Evolutionary conservation across 2,888 invertebrate species (phyloP).

Genomic region (Philonicus albiceps): DNA sequence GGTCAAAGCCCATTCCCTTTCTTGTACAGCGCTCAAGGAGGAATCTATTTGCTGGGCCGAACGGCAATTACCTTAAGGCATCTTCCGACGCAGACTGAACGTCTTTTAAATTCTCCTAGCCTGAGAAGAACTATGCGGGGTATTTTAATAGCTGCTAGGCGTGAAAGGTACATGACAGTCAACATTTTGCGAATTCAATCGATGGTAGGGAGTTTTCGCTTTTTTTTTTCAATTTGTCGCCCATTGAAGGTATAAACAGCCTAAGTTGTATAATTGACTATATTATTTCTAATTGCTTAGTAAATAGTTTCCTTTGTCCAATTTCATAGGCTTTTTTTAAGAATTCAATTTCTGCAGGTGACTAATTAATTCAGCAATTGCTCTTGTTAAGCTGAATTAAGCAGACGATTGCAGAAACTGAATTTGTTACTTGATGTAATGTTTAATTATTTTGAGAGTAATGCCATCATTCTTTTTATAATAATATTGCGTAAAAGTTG

Average conservation of each 20-base stretch:
- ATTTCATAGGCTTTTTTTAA: neutral
- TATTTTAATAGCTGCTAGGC: slow-evolving; percentile 4
- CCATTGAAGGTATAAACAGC: neutral
- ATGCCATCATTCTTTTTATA: too few species aligned
- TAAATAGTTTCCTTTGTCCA: neutral
- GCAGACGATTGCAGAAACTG: too few species aligned
- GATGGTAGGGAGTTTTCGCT: neutral
- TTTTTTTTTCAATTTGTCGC: neutral
- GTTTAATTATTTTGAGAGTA: too few species aligned
- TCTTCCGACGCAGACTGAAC: neutral
- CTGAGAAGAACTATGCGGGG: neutral
- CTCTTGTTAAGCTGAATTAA: neutral
- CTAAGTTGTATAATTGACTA: neutral
- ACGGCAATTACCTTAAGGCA: neutral
- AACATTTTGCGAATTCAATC: slow-evolving; percentile 2
- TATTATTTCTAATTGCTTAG: neutral
- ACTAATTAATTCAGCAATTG: neutral
- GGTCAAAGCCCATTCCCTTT: slow-evolving; percentile 13
- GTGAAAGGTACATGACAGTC: slow-evolving; percentile 19
- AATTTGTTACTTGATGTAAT: too few species aligned
- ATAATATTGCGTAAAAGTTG: too few species aligned
- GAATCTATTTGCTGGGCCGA: neutral
- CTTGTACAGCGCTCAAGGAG: neutral
- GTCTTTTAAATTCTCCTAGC: neutral
- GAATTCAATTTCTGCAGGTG: neutral